These are phyloP conservation scores for Andrena bicolor DNA, from an alignment of 2,888 invertebrate genomes.

Conservation along the genomic window DNA sequence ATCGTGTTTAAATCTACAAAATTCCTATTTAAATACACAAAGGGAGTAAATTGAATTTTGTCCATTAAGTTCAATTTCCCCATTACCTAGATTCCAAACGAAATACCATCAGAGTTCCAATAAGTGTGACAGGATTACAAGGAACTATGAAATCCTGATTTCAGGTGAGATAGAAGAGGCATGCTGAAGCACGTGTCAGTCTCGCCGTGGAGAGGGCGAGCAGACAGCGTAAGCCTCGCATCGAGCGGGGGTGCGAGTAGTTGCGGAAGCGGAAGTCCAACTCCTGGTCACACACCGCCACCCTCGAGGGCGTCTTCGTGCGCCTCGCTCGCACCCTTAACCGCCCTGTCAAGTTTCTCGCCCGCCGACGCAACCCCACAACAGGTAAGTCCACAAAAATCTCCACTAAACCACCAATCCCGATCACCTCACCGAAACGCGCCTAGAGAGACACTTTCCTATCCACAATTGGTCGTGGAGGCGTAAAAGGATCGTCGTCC, in stretches of 20 bases:
- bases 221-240: constrained; percentile 93
- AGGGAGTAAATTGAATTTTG: too few species aligned
- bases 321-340: constrained; percentile 82
- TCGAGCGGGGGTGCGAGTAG: constrained; percentile 87
- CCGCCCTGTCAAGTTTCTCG: constrained; percentile 82
- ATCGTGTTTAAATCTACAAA: too few species aligned
- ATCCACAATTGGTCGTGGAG: background rate
- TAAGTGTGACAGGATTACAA: background rate
- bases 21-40: too few species aligned
- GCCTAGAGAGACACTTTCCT: background rate
- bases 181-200: constrained; percentile 97
- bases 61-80: too few species aligned
- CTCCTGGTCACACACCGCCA: constrained; percentile 88
- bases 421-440: background rate
- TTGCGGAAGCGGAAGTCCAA: constrained; percentile 91
- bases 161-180: constrained; percentile 74
- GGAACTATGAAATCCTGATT: constrained; percentile 27
- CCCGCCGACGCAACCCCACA: constrained; percentile 81
- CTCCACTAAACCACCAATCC: background rate
- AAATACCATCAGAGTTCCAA: too few species aligned
- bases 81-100: too few species aligned
- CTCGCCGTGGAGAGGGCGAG: constrained; percentile 93
- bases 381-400: constrained; percentile 75
- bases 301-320: constrained; percentile 84
- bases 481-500: background rate